phyloP scores from a whole-genome alignment of 1,140 invertebrate species.

The Elymnias hypermnestra region DNA sequence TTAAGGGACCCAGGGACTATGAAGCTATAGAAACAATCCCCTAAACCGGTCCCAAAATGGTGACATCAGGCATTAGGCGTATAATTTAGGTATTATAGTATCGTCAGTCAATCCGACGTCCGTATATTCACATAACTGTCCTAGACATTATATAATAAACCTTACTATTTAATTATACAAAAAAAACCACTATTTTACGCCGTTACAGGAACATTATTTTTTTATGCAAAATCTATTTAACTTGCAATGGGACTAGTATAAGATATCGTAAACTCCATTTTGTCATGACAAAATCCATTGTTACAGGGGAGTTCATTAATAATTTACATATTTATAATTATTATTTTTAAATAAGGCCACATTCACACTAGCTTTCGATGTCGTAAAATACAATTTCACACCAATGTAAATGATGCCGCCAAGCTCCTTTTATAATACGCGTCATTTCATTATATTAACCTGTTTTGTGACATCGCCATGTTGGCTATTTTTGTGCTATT shows the following conservation, averaged over 20 bases:
- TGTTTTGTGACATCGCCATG: conserved; percentile 48
- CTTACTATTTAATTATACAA: conserved; percentile 54
- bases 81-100: too few relatives aligned
- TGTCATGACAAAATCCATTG: conserved; percentile 46
- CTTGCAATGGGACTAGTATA: conserved; percentile 71
- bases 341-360: conserved; percentile 64
- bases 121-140: conserved; percentile 20
- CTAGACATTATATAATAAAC: conserved; percentile 42
- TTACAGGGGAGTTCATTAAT: too few relatives aligned
- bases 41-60: too few relatives aligned
- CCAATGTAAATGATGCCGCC: conserved; percentile 57
- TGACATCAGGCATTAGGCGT: too few relatives aligned
- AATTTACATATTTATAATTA: too few relatives aligned
- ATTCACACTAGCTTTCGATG: conserved; percentile 64
- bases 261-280: conserved; percentile 48
- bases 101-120: background rate
- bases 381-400: conserved; percentile 43
- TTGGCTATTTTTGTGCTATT: conserved; percentile 29
- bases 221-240: conserved; percentile 68
- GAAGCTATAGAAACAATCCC: too few relatives aligned
- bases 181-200: conserved; percentile 62
- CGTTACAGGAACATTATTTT: conserved; percentile 73
- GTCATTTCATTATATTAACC: conserved; percentile 18
- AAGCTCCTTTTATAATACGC: conserved; percentile 53
- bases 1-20: too few relatives aligned